Evolutionary conservation across 2,797 vertebrate genomes (phyloP).

Genomic region (Lagocephalus sceleratus): DNA sequence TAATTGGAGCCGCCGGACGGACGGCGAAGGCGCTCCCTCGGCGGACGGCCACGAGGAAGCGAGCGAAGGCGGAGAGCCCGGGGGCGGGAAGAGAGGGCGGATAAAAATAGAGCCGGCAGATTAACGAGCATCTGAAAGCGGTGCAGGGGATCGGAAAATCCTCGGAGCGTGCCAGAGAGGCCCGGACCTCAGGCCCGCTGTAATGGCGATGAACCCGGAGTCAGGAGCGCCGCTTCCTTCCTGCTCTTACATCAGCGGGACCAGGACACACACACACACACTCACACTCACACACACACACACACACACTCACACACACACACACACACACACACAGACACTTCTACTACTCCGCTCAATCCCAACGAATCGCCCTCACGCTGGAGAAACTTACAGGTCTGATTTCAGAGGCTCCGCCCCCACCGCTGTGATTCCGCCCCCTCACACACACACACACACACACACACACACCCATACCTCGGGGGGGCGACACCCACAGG

Average conservation of each 20-base stretch:
- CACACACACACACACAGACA: no score
- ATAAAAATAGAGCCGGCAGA: conserved; percentile 79
- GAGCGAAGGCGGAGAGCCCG: conserved; percentile 55
- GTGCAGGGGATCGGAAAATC: conserved; percentile 77
- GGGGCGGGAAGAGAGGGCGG: conserved; percentile 53
- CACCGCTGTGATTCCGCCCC: conserved; percentile 33
- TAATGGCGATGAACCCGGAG: conserved; percentile 28
- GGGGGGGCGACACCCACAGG: conserved; percentile 65
- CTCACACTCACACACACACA: no score
- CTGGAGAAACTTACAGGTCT: no score
- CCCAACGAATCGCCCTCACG: no score
- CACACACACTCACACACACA: no score
- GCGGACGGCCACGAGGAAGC: conserved; percentile 55
- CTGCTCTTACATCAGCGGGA: conserved; percentile 35
- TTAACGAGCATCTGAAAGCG: conserved; percentile 80
- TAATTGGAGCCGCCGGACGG: conserved; percentile 72
- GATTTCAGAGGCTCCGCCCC: no score
- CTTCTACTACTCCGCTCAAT: no score
- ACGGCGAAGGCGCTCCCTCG: conserved; percentile 49
- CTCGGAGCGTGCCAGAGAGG: conserved; percentile 64
- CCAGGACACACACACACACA: no score
- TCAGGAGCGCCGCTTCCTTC: conserved; percentile 37
- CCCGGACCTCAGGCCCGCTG: conserved; percentile 53
- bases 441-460: no score
- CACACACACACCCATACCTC: no score